Base-by-base conservation (phyloP, 2,113 vertebrate species). In the Malaclemys terrapin region DNA sequence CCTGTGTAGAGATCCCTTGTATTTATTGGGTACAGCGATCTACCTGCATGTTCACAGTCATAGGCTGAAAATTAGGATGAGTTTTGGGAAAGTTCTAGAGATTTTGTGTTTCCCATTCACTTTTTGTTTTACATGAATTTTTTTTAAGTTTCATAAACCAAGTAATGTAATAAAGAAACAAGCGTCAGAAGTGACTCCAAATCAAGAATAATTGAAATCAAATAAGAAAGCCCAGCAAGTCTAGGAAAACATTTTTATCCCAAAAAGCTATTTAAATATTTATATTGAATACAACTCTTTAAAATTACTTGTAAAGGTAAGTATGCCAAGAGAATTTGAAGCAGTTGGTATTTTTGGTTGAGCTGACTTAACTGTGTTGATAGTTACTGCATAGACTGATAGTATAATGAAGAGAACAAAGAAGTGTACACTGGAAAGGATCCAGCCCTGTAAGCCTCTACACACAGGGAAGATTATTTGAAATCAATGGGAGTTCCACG, bases 401-500 rank as follows among this genome's bases (percentile, higher is more conserved):
- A 22, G 4, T 47, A 78, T 54, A 50, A 65, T 89, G 80, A 81
- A 29, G 14, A 35, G 53, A 72, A 38, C 27, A 72, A 45, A 65
- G 31, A 9, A 45, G 57, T 22, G 9, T n/a, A 69, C 20, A 22
- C 76, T 1, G 17, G 49, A 86, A 88, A 78, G n/a, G 38, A 59
- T 81, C 8, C 0, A 6, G n/a, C 72, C 85, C 1, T 0, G 56
- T 65, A 80, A 2, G 0, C 72, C 24, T 25, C 27, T 76, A 12
- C 11, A 76, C 10, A 45, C 11, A 20, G 17, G 16, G 35, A 69
- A 69, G 65, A 20, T 69, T n/a, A n/a, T 35, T 69, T 69, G 16
- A 69, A 20, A n/a, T 69, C 35, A n/a, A 8, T 65, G 31, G 35
- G 65, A 69, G 65, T 69, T 22, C 75, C 38, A 76, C 12, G 42